Percentiles rank a stretch among this genome's conserved stretches.
Conservation (phyloP, 2,888 invertebrate species). For the Polydrusus cervinus region DNA sequence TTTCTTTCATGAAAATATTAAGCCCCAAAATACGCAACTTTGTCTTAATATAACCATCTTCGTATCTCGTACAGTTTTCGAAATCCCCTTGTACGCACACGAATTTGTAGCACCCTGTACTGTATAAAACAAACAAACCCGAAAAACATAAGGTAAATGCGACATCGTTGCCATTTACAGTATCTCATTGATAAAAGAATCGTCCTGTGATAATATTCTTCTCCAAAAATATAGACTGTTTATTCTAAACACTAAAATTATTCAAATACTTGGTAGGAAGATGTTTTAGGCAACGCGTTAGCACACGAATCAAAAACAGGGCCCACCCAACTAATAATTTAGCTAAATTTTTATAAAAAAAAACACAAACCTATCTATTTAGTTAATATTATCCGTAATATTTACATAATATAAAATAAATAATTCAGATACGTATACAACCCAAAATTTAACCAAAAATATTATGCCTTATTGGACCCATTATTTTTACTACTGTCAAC, state of each 20-base stretch:
- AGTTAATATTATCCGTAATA: conserved; percentile 4
- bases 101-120: no score
- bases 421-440: conserved; percentile 27
- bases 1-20: no score
- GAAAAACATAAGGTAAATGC: no score
- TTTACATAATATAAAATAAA: conserved; percentile 24
- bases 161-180: no score
- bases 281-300: conserved; percentile 63
- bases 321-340: conserved; percentile 16
- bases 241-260: conserved; percentile 57
- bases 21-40: no score
- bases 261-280: conserved; percentile 72
- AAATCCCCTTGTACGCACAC: no score
- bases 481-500: conserved; percentile 19
- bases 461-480: neutral
- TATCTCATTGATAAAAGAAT: neutral
- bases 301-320: conserved; percentile 22
- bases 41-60: no score
- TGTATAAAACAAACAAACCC: no score
- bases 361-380: conserved; percentile 6
- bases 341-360: conserved; percentile 34
- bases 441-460: conserved; percentile 1
- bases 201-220: neutral
- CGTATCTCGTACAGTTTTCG: no score
- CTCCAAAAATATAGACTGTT: conserved; percentile 35